phyloP scores from a whole-genome alignment of 2,113 vertebrate species.

The Callithrix jacchus region DNA sequence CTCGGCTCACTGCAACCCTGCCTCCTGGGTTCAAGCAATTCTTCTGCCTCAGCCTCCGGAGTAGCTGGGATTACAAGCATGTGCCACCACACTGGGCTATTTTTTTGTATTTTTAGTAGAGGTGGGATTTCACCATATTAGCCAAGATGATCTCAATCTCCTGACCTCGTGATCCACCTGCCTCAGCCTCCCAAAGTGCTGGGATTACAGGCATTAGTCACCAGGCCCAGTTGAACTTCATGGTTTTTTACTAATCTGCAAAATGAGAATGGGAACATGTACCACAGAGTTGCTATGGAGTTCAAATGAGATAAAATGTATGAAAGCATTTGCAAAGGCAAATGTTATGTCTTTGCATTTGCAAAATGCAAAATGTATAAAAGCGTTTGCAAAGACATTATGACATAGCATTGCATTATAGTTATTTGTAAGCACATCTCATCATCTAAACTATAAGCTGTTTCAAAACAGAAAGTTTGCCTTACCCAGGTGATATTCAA shows the following conservation, averaged over 20 bases:
- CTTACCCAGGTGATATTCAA: not conserved
- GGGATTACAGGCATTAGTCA: too few relatives aligned
- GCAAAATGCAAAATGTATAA: not conserved
- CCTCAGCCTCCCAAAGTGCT: too few relatives aligned
- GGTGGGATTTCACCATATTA: too few relatives aligned
- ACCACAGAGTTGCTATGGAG: too few relatives aligned
- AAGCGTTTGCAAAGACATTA: not conserved
- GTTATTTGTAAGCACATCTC: not conserved
- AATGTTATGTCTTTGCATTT: not conserved
- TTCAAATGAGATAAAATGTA: not conserved
- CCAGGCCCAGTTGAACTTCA: not conserved
- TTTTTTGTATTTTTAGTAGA: too few relatives aligned
- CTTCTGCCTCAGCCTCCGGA: too few relatives aligned
- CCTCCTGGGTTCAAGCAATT: too few relatives aligned
- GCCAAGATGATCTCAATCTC: too few relatives aligned
- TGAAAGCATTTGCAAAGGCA: not conserved
- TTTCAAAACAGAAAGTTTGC: not conserved
- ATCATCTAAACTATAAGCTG: not conserved
- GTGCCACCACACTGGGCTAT: too few relatives aligned
- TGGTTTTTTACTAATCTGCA: not conserved
- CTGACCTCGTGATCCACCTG: too few relatives aligned
- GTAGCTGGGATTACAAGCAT: too few relatives aligned
- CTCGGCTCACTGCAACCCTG: too few relatives aligned
- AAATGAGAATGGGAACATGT: not conserved
- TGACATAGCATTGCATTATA: not conserved